These are phyloP conservation scores for Drosophila sechellia DNA, from an alignment of 1,140 invertebrate species.

Conservation along the genomic window DNA sequence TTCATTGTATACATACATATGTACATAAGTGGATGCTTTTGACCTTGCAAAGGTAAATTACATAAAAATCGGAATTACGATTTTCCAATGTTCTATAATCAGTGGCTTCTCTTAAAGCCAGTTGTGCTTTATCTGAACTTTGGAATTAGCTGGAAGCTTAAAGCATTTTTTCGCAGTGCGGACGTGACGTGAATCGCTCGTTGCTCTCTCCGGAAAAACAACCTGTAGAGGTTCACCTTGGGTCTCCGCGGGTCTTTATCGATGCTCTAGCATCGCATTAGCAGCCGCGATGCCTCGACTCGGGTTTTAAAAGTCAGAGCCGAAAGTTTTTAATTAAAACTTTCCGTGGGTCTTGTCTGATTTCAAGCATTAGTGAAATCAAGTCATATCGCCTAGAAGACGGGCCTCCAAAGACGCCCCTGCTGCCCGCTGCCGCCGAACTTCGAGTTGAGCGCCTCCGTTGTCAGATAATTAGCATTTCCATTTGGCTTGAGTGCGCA, in stretches of 20 bases:
- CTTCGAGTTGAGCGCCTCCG: conserved; percentile 50
- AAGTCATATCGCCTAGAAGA: conserved; percentile 35
- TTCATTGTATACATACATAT: not conserved
- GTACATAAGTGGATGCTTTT: not conserved
- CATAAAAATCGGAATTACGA: too few species aligned
- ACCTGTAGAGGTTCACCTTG: conserved; percentile 50
- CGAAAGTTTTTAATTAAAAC: conserved; percentile 81
- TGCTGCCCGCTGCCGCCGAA: not conserved
- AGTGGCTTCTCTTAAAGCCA: too few species aligned
- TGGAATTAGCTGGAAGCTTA: not conserved
- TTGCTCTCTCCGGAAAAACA: conserved; percentile 17
- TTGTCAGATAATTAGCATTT: conserved; percentile 80
- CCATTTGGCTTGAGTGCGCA: conserved; percentile 56
- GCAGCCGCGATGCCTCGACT: conserved; percentile 14
- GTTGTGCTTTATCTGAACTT: too few species aligned
- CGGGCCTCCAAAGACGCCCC: conserved; percentile 15
- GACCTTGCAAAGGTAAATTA: not conserved
- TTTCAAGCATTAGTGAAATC: conserved; percentile 74
- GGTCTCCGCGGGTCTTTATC: conserved; percentile 37
- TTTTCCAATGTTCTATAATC: not conserved
- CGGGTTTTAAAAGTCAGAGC: conserved; percentile 40
- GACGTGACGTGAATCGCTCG: conserved; percentile 22
- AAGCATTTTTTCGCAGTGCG: not conserved
- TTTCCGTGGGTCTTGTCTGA: conserved; percentile 63
- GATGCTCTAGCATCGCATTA: conserved; percentile 53